Evolutionary conservation across 2,113 vertebrate species (phyloP).

Genomic region (Tautogolabrus adspersus): DNA sequence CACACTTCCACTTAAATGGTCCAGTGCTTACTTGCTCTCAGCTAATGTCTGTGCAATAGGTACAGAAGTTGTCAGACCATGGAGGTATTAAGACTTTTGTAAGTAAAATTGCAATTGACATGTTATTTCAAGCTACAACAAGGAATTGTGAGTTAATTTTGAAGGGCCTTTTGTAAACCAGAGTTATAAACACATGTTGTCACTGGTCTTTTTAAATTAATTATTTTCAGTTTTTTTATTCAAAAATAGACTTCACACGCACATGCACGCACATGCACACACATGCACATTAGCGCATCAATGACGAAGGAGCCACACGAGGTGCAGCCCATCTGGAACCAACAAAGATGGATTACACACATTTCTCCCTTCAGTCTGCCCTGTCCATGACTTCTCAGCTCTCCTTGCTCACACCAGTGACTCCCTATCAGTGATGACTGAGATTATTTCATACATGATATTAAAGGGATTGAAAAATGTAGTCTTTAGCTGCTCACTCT

Average conservation of each 20-base stretch:
- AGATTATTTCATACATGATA: conserved; percentile 13
- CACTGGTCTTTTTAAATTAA: no score
- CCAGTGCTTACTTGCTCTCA: not conserved
- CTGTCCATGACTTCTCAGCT: conserved; percentile 40
- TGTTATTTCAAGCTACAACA: no score
- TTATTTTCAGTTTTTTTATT: no score
- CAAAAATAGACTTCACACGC: no score
- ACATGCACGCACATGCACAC: no score
- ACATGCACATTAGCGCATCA: not conserved
- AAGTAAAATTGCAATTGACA: no score
- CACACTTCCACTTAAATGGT: not conserved
- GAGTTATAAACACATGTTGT: no score
- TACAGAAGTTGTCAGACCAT: no score
- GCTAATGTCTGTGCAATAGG: not conserved
- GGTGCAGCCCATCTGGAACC: not conserved
- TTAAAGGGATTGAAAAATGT: conserved; percentile 19
- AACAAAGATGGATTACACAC: conserved; percentile 46
- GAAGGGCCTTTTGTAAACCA: no score
- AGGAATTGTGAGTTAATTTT: no score
- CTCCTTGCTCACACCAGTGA: conserved; percentile 18
- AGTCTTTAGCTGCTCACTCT: conserved; percentile 49
- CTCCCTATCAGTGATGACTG: conserved; percentile 15
- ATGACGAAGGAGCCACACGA: not conserved
- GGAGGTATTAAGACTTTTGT: no score
- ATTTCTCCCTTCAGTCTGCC: conserved; percentile 34